Conservation (phyloP, 2,113 vertebrate species). For the Galbula dea region DNA sequence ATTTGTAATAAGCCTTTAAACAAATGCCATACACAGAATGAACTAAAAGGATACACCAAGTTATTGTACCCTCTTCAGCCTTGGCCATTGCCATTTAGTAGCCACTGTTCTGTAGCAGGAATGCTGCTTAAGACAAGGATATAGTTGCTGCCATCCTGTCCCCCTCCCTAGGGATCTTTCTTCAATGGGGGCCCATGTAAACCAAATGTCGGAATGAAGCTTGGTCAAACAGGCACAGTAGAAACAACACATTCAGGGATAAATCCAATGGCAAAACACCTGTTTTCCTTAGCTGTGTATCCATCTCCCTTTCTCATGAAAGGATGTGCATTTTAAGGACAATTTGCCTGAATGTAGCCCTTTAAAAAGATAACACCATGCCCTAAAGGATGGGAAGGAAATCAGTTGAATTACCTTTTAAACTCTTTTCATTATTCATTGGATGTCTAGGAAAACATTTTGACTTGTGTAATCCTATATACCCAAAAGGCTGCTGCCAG, state of each 20-base stretch:
- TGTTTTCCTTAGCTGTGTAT: background rate
- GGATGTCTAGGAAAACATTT: conserved; percentile 49
- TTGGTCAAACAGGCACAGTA: background rate
- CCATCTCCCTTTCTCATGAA: background rate
- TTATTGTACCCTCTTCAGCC: background rate
- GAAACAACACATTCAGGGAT: background rate
- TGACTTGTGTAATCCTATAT: conserved; percentile 44
- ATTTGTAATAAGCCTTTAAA: background rate
- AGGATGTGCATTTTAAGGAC: background rate
- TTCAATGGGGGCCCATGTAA: background rate
- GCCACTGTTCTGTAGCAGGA: background rate
- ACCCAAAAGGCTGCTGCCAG: background rate
- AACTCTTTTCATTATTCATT: conserved; percentile 56
- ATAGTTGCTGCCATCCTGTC: background rate
- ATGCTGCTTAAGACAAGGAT: background rate
- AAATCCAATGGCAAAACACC: background rate
- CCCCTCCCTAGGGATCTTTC: background rate
- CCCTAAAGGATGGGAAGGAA: background rate
- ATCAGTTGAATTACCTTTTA: conserved; percentile 11
- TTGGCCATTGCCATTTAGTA: background rate
- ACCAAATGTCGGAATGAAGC: background rate
- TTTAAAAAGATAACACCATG: background rate
- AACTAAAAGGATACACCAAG: background rate
- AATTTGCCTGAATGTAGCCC: background rate
- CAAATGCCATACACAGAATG: background rate